These are phyloP conservation scores for Buceros bicornis DNA, from an alignment of 2,797 vertebrate species.

Conservation along the genomic window DNA sequence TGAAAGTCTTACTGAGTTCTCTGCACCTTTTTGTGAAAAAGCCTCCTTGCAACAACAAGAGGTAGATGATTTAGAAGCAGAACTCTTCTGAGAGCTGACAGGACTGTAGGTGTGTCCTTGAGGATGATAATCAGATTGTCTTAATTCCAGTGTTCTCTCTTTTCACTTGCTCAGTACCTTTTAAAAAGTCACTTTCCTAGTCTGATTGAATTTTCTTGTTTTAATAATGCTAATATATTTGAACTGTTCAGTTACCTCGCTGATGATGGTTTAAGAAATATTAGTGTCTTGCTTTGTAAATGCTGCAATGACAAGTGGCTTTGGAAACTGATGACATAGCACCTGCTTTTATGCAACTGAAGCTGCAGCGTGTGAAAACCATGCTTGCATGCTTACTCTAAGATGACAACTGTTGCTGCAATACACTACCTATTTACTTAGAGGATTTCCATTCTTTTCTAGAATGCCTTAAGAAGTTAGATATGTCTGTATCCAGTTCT, in stretches of 20 bases:
- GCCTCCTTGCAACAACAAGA: not conserved
- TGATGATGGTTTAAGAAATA: not conserved
- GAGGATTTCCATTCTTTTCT: not conserved
- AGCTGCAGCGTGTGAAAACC: not conserved
- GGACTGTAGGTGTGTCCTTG: not conserved
- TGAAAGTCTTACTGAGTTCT: not conserved
- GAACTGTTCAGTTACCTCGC: not conserved
- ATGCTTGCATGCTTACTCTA: not conserved
- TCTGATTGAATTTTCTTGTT: not conserved
- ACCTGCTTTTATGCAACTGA: not conserved
- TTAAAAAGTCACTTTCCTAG: not conserved
- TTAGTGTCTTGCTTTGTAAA: not conserved
- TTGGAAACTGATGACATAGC: not conserved
- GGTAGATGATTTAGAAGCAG: not conserved
- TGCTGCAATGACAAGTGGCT: not conserved
- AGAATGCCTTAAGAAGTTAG: not conserved
- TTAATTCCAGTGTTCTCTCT: not conserved
- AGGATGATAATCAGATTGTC: not conserved
- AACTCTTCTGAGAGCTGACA: not conserved
- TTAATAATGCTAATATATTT: not conserved
- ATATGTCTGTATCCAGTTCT: not conserved
- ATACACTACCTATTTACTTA: not conserved
- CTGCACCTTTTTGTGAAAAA: not conserved
- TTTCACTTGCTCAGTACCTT: not conserved
- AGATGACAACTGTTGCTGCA: not conserved